Percentiles rank a stretch among this genome's conserved stretches.
These are phyloP conservation scores for Scelioninae gen. 2 DNA, from an alignment of 2,888 invertebrate genomes.

Conservation along the genomic window DNA sequence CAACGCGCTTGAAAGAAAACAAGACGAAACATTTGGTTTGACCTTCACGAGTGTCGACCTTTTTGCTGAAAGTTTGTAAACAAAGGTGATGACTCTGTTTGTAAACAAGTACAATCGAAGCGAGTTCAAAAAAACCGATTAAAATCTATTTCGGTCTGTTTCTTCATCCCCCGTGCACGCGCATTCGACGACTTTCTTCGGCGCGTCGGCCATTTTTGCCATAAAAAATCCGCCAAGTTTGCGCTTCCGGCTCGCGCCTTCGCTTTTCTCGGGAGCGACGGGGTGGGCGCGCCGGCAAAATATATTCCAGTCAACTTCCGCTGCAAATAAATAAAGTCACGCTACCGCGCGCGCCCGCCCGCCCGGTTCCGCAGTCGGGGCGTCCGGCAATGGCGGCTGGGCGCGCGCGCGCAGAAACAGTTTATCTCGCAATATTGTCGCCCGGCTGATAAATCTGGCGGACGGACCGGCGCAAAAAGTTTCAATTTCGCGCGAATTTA, in stretches of 20 bases:
- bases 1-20: too few species aligned
- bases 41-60: too few species aligned
- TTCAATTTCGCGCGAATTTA: conserved; percentile 34
- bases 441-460: conserved; percentile 46
- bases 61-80: too few species aligned
- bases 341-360: conserved; percentile 70
- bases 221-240: conserved; percentile 74
- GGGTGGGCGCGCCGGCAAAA: conserved; percentile 69
- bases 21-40: too few species aligned
- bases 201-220: conserved; percentile 67
- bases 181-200: too few species aligned
- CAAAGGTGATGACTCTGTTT: too few species aligned
- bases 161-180: too few species aligned
- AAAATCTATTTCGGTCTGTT: too few species aligned
- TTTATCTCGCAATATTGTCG: conserved; percentile 72
- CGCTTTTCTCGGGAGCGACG: conserved; percentile 67
- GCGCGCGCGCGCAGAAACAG: conserved; percentile 68
- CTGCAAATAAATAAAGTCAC: conserved; percentile 75
- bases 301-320: conserved; percentile 75
- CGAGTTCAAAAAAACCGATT: too few species aligned
- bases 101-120: too few species aligned
- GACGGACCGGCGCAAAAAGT: conserved; percentile 34
- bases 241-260: conserved; percentile 74
- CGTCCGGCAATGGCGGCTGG: conserved; percentile 64
- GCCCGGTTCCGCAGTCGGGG: conserved; percentile 64